Base-by-base conservation (phyloP, 2,113 vertebrate species). In the Carassius carassius region DNA sequence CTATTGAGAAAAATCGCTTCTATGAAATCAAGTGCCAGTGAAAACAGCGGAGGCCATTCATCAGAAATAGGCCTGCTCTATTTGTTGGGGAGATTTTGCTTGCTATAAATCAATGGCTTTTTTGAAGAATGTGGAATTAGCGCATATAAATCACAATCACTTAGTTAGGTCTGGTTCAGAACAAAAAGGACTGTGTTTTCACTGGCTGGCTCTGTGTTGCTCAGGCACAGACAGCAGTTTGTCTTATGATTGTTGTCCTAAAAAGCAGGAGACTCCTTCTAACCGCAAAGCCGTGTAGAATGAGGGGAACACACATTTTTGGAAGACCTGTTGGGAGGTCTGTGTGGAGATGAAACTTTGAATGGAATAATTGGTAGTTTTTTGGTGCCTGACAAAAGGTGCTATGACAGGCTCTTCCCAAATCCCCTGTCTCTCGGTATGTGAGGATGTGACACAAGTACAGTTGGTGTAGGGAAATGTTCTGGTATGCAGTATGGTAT, bases 31-130 rank as follows among this genome's bases (percentile, higher is more conserved):
- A 73, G 77, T 80, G 67, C 51, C 65, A 73, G 54, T 37, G 54
- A 73, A 80, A 23, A 85, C 77, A 85, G 86, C 78, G 17, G 69
- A 84, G 81, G 44, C 44, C 86, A 63, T 82, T 90, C 89, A 86
- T 81, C 81, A 84, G 25, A 89, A 60, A 82, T 62, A 76, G 69
- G 44, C 3, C 21, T 49, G 69, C 84, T 49, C 47, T 80, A 77
- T 80, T 75, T 79, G 84, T 78, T 78, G 11, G 67, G 65, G 37
- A 80, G 76, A 62, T 80, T 80, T 77, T 72, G 51, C 78, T 51
- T 47, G 56, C 80, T 62, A 47, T 85, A 58, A 85, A 79, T 83
- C 74, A 83, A 82, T 67, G 76, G 58, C 44, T 62, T 65, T 82
- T 51, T 41, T 74, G 69, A 84, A 69, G 58, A 83, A 82, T 84